Evolutionary conservation across 2,797 vertebrate species (phyloP).

Genomic region (Pampus argenteus): DNA sequence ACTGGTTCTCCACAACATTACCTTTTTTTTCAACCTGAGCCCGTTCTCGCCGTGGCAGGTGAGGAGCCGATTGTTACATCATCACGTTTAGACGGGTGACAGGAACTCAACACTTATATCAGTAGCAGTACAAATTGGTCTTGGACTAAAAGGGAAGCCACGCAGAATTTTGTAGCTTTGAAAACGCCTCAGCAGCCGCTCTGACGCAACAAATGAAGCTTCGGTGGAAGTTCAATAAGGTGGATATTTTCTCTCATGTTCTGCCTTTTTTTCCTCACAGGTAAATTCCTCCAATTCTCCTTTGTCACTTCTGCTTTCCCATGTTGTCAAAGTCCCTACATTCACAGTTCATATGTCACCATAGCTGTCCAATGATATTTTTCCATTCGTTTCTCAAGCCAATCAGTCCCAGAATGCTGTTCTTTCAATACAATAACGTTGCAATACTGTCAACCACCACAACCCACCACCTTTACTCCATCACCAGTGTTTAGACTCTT

Average conservation of each 20-base stretch:
- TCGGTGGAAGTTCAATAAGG: not conserved
- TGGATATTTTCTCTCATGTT: not conserved
- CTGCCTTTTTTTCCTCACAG: not conserved
- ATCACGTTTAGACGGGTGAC: slow-evolving; percentile 12
- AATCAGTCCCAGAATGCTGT: not conserved
- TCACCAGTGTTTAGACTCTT: no score
- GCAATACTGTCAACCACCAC: not conserved
- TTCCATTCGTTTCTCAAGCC: not conserved
- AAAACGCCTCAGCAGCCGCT: not conserved
- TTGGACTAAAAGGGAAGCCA: slow-evolving; percentile 8
- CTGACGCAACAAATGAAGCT: not conserved
- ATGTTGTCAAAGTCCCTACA: no score
- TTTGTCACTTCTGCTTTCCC: not conserved
- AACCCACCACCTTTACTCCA: not conserved
- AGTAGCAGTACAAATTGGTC: not conserved
- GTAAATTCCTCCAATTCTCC: not conserved
- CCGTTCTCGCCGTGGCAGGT: not conserved
- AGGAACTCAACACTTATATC: slow-evolving; percentile 18
- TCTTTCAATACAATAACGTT: no score
- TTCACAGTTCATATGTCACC: no score
- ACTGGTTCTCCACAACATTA: slow-evolving; percentile 12
- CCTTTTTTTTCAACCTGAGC: not conserved
- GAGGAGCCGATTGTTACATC: slow-evolving; percentile 10
- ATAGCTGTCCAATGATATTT: not conserved
- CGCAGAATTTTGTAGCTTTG: not conserved